Base-by-base conservation (phyloP, 2,113 vertebrate species). In the Anser brachyrhynchus region DNA sequence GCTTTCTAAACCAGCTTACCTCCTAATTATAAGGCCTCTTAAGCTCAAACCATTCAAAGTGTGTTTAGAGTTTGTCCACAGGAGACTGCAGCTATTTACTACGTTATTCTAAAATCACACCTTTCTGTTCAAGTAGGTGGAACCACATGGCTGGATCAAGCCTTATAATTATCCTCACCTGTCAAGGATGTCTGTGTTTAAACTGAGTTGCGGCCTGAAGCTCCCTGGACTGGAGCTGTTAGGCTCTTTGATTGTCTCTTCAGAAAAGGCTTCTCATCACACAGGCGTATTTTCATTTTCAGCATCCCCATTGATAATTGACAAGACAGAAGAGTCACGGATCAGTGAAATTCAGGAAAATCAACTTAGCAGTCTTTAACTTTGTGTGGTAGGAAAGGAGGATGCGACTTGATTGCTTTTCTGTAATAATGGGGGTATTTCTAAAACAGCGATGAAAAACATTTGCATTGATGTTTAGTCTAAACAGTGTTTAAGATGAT, bases 381-480 rank as follows among this genome's bases (percentile, higher is more conserved):
- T 70, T 81, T 23, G n/a, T n/a, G 3, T 49, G 87, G 19, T 78
- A 43, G 70, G 70, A 75, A 57, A 87, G 39, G 70, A 81, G 86
- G 66, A 28, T 49, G 28, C 1, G 23, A 33, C 49, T 81, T 51
- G 90, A 96, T 90, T 88, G 79, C 64, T 90, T 87, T 79, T 77
- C 41, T 84, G 0, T 77, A 88, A 25, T 14, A 64, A 49, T 12
- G 73, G 84, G 64, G 62, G 20, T 83, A 31, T 74, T 78, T 90
- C 71, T 26, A 35, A 90, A 89, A 43, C 31, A 21, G 44, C 43
- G 33, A 85, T 80, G 74, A 52, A 84, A 93, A 95, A 67, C 83
- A 71, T 81, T 67, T 86, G 65, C 52, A 15, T 93, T 94, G 81
- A 33, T 89, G 74, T 89, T 95, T 89, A 57, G 37, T 78, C 66